Evolutionary conservation across 2,888 invertebrate genomes (phyloP), one percentile per base, ranked within the genome.

Genomic region (Cataglyphis rosenhaueri): DNA sequence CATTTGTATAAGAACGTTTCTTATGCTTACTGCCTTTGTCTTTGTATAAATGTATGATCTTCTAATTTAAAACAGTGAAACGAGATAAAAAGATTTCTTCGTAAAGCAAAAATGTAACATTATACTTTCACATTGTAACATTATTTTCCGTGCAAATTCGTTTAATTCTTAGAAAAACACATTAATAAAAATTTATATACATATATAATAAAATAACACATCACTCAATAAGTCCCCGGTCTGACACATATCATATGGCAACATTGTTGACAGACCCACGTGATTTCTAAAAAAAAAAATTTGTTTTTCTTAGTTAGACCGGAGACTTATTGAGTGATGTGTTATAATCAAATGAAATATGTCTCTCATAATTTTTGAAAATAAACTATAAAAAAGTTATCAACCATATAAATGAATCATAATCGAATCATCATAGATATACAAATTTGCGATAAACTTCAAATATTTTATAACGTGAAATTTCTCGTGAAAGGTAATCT

Each of bases 361-460:
- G 10, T 25, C n/a, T 59, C 8, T 0, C 18, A 38, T 71, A 73
- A 59, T 38, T 73, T 41, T 38, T n/a, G 5, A 41, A 61, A 41
- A 62, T 73, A 41, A 61, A 12, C 1, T 29, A 29, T 61, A 12
- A 41, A n/a, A 73, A 71, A 59, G 4, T 71, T 61, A 61, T 38
- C 38, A 57, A 57, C n/a, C n/a, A 12, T 32, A 10, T n/a, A 5
- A 32, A 32, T n/a, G 10, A 32, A 32, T 61, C 59, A 5, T 15
- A 29, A 12, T 29, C 25, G 5, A 29, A 29, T 61, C 15, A 0
- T 15, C 15, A 29, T 12, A 25, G 5, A 1, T 25, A 18, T 41
- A 35, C n/a, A 32, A 74, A 74, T 64, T 74, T 35, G 21, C 32
- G 29, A 25, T 18, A 64, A 64, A 35, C n/a, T 65, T 65, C 3